Conservation (phyloP, 2,113 vertebrate species). For the Seriola quinqueradiata region DNA sequence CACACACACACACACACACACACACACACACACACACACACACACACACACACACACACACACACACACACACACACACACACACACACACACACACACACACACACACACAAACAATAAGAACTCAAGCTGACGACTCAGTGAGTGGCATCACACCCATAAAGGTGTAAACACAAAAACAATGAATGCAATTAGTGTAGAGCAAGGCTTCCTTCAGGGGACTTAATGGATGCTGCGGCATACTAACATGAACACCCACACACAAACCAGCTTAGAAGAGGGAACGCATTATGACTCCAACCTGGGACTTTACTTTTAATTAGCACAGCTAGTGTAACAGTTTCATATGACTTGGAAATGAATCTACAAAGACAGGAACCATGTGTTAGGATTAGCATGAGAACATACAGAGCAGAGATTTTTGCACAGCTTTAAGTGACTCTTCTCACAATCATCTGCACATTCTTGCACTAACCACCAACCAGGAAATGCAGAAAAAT, state of each 20-base stretch:
- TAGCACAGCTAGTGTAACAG: constrained; percentile 19
- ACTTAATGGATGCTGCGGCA: constrained; percentile 21
- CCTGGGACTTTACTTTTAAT: constrained; percentile 57
- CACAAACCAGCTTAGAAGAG: constrained; percentile 11
- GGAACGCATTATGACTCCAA: constrained; percentile 22
- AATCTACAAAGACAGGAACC: constrained; percentile 41
- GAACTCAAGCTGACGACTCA: constrained; percentile 14
- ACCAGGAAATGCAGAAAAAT: background rate
- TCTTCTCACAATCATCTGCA: constrained; percentile 14
- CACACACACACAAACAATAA: background rate
- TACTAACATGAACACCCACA: constrained; percentile 20
- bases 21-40: no score
- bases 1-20: no score
- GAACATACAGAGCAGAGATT: background rate
- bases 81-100: no score
- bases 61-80: no score
- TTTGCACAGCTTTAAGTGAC: background rate
- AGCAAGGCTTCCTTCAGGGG: constrained; percentile 23
- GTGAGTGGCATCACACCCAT: constrained; percentile 36
- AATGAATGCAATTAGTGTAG: constrained; percentile 53
- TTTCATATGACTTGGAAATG: constrained; percentile 33
- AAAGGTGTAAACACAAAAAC: constrained; percentile 51
- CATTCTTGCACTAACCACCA: background rate
- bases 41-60: background rate
- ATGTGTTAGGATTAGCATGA: constrained; percentile 9